Conservation (phyloP, 2,113 vertebrate species). For the Propithecus coquereli region DNA sequence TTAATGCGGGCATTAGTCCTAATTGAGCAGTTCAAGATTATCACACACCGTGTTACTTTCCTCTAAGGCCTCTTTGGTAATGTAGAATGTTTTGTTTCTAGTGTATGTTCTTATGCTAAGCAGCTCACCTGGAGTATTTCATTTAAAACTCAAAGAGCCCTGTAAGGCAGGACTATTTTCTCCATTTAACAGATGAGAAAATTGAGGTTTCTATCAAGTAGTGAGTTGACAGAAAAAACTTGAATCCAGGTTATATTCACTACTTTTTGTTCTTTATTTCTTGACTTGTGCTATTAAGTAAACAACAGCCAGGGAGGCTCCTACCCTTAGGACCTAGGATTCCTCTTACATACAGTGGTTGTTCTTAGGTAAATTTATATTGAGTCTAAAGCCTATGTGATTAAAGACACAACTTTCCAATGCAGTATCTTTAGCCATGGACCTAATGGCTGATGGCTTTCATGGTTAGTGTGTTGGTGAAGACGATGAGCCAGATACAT, state of each 20-base stretch:
- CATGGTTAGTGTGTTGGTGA: not conserved
- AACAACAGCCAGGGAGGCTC: not conserved
- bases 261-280: not conserved
- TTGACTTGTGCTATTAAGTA: not conserved
- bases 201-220: not conserved
- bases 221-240: not conserved
- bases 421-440: not conserved
- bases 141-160: not conserved
- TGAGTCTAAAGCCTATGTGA: not conserved
- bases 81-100: not conserved
- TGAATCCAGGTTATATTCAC: not conserved
- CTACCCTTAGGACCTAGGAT: not conserved
- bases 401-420: not conserved
- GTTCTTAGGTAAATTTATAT: not conserved
- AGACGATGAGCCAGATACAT: not conserved
- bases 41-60: not conserved
- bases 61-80: not conserved
- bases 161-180: not conserved
- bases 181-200: not conserved
- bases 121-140: not conserved
- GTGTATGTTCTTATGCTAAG: not conserved
- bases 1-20: not conserved
- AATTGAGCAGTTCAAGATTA: not conserved
- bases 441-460: not conserved
- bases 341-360: not conserved